Evolutionary conservation across 2,113 vertebrate species (phyloP).

Genomic region (Leucoraja erinaceus): DNA sequence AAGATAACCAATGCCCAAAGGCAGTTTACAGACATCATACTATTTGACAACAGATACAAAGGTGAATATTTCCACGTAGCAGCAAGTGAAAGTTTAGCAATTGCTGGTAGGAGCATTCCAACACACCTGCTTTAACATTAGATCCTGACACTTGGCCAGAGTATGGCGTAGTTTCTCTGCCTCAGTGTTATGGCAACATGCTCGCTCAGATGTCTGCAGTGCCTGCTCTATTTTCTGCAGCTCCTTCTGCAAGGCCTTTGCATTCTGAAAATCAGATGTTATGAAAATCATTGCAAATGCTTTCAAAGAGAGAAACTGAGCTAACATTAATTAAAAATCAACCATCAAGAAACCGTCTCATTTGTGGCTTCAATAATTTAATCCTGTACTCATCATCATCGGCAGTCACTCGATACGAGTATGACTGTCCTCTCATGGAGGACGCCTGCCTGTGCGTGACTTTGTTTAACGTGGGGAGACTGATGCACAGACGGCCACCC

Average conservation of each 20-base stretch:
- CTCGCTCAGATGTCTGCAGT: conserved; percentile 79
- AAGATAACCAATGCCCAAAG: not conserved
- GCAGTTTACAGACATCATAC: too few relatives aligned
- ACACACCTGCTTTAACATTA: conserved; percentile 77
- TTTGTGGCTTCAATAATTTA: not conserved
- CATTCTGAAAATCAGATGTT: conserved; percentile 57
- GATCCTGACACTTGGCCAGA: conserved; percentile 69
- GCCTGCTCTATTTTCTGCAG: conserved; percentile 66
- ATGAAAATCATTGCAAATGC: not conserved
- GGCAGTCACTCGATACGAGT: too few relatives aligned
- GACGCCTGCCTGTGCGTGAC: too few relatives aligned
- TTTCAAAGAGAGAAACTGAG: not conserved
- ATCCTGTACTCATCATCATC: not conserved
- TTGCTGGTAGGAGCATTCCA: not conserved
- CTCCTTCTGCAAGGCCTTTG: conserved; percentile 71
- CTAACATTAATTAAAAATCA: too few relatives aligned
- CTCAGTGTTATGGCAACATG: conserved; percentile 84
- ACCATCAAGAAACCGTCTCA: not conserved
- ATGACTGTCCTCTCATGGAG: too few relatives aligned
- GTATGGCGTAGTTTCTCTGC: conserved; percentile 74
- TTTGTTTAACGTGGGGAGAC: too few relatives aligned
- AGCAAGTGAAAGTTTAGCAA: not conserved
- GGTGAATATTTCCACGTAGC: not conserved
- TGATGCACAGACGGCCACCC: too few relatives aligned
- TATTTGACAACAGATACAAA: not conserved